Conservation (phyloP, 2,888 invertebrate species). For the Slavum lentiscoides region DNA sequence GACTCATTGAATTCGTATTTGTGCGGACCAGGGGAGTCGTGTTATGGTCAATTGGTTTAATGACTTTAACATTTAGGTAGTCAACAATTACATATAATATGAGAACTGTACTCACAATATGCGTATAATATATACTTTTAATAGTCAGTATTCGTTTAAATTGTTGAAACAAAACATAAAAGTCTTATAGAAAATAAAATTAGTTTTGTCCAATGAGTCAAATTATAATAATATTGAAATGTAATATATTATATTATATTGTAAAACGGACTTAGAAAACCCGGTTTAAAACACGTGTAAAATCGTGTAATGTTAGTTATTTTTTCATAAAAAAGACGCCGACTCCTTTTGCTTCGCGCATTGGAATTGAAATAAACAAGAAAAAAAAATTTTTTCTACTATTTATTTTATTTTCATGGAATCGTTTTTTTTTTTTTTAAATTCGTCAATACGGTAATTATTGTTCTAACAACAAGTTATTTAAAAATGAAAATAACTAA, state of each 20-base stretch:
- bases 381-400: not conserved
- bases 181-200: not conserved
- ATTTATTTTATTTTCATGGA: not conserved
- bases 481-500: slow-evolving; percentile 6
- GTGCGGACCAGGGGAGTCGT: slow-evolving; percentile 15
- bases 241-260: not conserved
- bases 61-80: slow-evolving; percentile 33
- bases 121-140: not conserved
- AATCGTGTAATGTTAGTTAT: not conserved
- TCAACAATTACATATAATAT: slow-evolving; percentile 15
- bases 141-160: slow-evolving; percentile 15
- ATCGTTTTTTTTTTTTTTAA: too few species aligned
- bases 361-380: not conserved
- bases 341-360: not conserved
- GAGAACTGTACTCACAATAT: not conserved
- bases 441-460: not conserved
- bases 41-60: slow-evolving; percentile 44
- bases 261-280: too few species aligned
- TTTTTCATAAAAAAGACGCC: not conserved
- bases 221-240: slow-evolving; percentile 3
- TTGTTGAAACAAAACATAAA: not conserved
- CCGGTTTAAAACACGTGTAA: not conserved
- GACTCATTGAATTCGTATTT: slow-evolving; percentile 42
- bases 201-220: not conserved
- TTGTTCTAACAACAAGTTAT: not conserved